Evolutionary conservation across 2,888 invertebrate genomes (phyloP).

Genomic region (Athetis lepigone): DNA sequence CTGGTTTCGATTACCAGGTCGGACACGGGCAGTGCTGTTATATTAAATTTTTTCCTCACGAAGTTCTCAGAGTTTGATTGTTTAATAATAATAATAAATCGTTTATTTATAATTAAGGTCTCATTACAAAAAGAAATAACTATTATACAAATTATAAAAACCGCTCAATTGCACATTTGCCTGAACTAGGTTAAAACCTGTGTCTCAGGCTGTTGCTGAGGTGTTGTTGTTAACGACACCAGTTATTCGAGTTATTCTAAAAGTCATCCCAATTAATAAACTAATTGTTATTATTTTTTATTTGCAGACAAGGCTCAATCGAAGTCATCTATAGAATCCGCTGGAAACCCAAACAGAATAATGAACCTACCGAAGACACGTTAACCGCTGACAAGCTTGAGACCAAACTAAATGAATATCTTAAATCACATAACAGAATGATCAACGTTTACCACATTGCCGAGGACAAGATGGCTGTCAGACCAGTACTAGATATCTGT

Average conservation of each 20-base stretch:
- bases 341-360: constrained; percentile 90
- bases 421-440: constrained; percentile 88
- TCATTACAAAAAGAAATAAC: too few relatives aligned
- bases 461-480: constrained; percentile 79
- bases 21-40: neutral
- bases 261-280: neutral
- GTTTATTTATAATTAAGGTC: too few relatives aligned
- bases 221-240: too few relatives aligned
- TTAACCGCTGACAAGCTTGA: constrained; percentile 86
- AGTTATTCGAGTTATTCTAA: too few relatives aligned
- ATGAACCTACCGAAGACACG: constrained; percentile 85
- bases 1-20: neutral
- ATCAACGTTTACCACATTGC: constrained; percentile 88
- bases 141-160: too few relatives aligned
- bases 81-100: too few relatives aligned
- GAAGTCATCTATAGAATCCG: constrained; percentile 92
- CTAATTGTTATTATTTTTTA: constrained; percentile 15
- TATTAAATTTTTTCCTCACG: neutral
- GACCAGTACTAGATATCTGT: constrained; percentile 92
- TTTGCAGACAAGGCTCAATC: constrained; percentile 92
- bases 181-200: too few relatives aligned
- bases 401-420: constrained; percentile 85
- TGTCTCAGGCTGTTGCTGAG: too few relatives aligned
- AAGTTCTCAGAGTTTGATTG: neutral
- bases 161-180: too few relatives aligned